Evolutionary conservation across 1,140 invertebrate genomes (phyloP), one percentile per base, ranked within the genome.

Genomic region (Drosophila malerkotliana): DNA sequence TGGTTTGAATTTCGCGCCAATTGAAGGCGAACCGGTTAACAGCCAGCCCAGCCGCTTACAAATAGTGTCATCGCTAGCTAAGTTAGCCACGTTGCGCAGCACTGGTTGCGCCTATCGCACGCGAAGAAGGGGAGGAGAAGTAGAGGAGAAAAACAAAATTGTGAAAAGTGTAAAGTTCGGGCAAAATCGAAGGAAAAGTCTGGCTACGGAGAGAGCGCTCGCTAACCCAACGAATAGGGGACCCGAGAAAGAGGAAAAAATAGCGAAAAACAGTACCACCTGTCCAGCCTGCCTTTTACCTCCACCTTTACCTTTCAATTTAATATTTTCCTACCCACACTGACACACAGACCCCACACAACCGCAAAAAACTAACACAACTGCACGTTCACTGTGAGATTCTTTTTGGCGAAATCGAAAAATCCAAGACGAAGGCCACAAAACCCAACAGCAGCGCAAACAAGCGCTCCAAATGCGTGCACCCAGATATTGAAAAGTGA

Each of bases 361-460:
- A 58, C 28, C 18, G 21, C 32, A 37, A 18, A 44, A 37, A 7
- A 24, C 55, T 26, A 57, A 77, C 79, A 73, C 68, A 28, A 1
- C 62, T 69, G 63, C 62, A 60, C 63, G 55, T 71, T 62, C 77
- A 78, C 64, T 72, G 55, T 58, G 55, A 28, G 55, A 28, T 51
- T 30, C 18, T 53, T 64, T 87, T 69, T 85, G 82, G 82, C 82
- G 78, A 82, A 83, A 83, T 68, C 75, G 49, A 78, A 72, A 85
- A 82, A 82, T 74, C 79, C 54, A 80, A 77, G 73, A 81, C 81
- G 81, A 85, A 87, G 82, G 82, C 81, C 81, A 85, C 66, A 69
- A 53, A 52, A 68, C 37, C 28, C 24, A 51, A 28, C 49, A 37
- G 47, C 76, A 76, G 67, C 34, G 34, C 34, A n/a, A 78, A 62